Conservation (phyloP, 2,113 vertebrate genomes). For the Erinaceus europaeus region DNA sequence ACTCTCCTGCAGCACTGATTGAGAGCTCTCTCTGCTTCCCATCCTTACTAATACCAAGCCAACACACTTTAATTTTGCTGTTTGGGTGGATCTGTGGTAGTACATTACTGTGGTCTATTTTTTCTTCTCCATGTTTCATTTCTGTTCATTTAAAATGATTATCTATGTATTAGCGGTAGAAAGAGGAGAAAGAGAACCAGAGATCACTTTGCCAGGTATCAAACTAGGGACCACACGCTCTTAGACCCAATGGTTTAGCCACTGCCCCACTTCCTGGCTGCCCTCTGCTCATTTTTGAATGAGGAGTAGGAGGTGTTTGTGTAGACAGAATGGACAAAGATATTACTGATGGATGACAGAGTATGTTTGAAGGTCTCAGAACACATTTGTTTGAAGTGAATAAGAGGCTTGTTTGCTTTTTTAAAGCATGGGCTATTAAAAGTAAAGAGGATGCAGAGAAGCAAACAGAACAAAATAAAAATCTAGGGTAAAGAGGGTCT, state of each 20-base stretch:
- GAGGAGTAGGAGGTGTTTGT: not conserved
- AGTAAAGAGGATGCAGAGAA: not conserved
- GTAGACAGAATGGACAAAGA: not conserved
- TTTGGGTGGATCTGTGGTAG: not conserved
- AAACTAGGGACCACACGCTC: no score
- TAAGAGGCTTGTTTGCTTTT: not conserved
- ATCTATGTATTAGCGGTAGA: no score
- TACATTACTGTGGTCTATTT: not conserved
- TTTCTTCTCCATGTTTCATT: no score
- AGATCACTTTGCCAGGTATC: no score
- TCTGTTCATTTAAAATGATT: no score
- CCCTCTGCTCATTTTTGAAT: not conserved
- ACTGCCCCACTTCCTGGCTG: no score
- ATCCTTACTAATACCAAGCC: no score
- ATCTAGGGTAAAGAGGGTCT: not conserved
- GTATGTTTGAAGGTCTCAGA: not conserved
- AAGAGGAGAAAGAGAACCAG: no score
- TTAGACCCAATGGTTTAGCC: no score
- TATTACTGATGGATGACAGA: not conserved
- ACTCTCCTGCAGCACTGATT: no score
- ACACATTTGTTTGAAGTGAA: conserved; percentile 4
- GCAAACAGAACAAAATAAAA: not conserved
- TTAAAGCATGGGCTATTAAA: conserved; percentile 25
- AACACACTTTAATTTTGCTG: not conserved
- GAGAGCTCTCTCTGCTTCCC: no score